A percentile compares a stretch with the other conserved stretches of the same genome.
Conservation (phyloP, 2,113 vertebrate genomes). For the Helogale parvula region DNA sequence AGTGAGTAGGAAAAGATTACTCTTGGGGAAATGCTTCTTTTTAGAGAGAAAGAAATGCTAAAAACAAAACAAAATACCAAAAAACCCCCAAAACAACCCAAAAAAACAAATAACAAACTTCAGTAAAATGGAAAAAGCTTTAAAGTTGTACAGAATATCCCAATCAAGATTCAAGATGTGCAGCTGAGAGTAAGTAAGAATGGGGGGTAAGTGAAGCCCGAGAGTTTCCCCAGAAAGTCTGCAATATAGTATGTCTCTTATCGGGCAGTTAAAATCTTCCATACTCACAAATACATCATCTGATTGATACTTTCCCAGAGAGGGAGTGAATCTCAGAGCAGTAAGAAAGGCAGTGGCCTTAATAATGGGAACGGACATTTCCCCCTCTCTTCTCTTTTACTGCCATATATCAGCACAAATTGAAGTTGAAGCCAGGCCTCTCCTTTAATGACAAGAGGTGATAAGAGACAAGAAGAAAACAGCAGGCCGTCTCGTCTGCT, state of each 20-base stretch:
- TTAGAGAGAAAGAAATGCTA: conserved; percentile 80
- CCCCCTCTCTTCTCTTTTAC: conserved; percentile 68
- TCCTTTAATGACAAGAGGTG: conserved; percentile 82
- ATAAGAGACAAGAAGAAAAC: conserved; percentile 87
- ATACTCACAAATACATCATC: conserved; percentile 75
- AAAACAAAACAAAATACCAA: neutral
- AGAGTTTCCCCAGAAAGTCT: conserved; percentile 57
- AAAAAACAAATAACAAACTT: neutral
- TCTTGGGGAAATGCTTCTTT: conserved; percentile 81
- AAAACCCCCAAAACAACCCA: neutral
- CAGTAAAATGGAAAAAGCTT: neutral
- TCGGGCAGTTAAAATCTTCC: conserved; percentile 20
- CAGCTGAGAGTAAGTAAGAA: neutral
- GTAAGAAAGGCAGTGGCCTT: conserved; percentile 68
- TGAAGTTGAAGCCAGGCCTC: conserved; percentile 82
- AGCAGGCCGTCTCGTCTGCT: conserved; percentile 85
- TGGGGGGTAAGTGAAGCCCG: neutral
- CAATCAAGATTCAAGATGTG: neutral
- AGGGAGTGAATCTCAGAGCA: conserved; percentile 78
- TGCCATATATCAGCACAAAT: conserved; percentile 81
- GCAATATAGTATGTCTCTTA: conserved; percentile 83
- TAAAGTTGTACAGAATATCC: neutral
- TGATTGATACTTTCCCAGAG: conserved; percentile 86
- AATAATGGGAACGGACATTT: conserved; percentile 55
- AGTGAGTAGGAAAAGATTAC: conserved; percentile 84